Evolutionary conservation across 2,888 invertebrate species (phyloP).

Genomic region (Drosophila mimica): DNA sequence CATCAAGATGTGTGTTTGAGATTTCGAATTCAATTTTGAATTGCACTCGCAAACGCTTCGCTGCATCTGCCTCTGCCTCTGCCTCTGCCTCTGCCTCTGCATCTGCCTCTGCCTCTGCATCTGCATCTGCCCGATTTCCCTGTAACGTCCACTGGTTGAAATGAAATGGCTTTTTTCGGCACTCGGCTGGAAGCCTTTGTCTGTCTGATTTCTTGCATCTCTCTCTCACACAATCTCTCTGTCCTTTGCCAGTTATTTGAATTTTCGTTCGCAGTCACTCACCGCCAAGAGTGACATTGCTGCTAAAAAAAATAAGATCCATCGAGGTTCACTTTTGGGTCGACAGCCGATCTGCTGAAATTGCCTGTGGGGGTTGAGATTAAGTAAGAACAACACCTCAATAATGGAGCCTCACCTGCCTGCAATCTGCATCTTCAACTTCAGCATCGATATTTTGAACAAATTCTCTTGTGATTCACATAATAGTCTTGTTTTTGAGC

Average conservation of each 20-base stretch:
- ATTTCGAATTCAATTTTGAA: conserved; percentile 78
- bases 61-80: background rate
- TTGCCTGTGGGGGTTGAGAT: background rate
- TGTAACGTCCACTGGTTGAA: conserved; percentile 8
- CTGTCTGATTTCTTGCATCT: conserved; percentile 40
- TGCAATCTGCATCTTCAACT: background rate
- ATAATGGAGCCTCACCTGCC: background rate
- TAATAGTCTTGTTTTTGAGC: background rate
- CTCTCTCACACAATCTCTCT: background rate
- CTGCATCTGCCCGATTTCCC: conserved; percentile 11
- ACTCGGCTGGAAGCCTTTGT: conserved; percentile 47
- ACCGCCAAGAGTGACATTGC: background rate
- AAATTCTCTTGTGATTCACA: background rate
- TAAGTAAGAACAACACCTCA: conserved; percentile 14
- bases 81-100: conserved; percentile 7
- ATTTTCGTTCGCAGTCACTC: conserved; percentile 11
- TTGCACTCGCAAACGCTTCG: conserved; percentile 46
- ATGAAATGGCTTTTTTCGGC: conserved; percentile 53
- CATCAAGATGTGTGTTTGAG: conserved; percentile 78
- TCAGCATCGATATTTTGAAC: background rate
- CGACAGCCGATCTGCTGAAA: background rate
- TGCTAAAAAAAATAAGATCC: conserved; percentile 1
- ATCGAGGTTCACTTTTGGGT: background rate
- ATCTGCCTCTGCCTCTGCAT: conserved; percentile 10
- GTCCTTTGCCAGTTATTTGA: conserved; percentile 27